phyloP scores from a whole-genome alignment of 92 coral and sea anemone species.

The Blastomussa wellsi region DNA sequence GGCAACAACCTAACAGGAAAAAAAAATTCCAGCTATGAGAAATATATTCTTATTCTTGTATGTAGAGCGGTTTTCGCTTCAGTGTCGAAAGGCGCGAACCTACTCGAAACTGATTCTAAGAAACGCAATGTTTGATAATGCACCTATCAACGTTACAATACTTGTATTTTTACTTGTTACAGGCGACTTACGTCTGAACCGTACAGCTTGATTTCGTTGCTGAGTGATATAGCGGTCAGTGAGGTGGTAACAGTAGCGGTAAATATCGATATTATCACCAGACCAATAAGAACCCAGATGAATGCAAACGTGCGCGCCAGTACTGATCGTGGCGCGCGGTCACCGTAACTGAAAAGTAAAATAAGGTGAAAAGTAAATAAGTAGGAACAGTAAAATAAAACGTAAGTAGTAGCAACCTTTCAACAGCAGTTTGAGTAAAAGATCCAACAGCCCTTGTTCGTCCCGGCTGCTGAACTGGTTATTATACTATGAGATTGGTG shows the following conservation, averaged over 20 bases:
- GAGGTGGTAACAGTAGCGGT: conserved; percentile 99
- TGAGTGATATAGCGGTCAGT: conserved; percentile 92
- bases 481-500: too few relatives aligned
- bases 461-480: too few relatives aligned
- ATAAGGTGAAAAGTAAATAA: too few relatives aligned
- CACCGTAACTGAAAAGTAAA: conserved; percentile 79
- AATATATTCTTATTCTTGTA: too few relatives aligned
- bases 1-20: conserved; percentile 81
- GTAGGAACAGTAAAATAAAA: too few relatives aligned
- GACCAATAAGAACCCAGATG: conserved; percentile 98
- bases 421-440: too few relatives aligned
- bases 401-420: too few relatives aligned
- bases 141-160: background rate
- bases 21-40: background rate
- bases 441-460: too few relatives aligned
- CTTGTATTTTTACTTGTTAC: background rate
- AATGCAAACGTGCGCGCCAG: conserved; percentile 97
- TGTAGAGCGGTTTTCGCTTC: too few relatives aligned
- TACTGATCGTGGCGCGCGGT: conserved; percentile 98
- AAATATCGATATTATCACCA: conserved; percentile 96
- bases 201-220: conserved; percentile 96
- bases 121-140: background rate
- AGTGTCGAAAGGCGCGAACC: background rate
- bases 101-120: background rate
- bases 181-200: conserved; percentile 90